Percentiles rank a stretch among this genome's conserved stretches.
Evolutionary conservation across 2,113 vertebrate species (phyloP).

Genomic region (Clupea harengus): DNA sequence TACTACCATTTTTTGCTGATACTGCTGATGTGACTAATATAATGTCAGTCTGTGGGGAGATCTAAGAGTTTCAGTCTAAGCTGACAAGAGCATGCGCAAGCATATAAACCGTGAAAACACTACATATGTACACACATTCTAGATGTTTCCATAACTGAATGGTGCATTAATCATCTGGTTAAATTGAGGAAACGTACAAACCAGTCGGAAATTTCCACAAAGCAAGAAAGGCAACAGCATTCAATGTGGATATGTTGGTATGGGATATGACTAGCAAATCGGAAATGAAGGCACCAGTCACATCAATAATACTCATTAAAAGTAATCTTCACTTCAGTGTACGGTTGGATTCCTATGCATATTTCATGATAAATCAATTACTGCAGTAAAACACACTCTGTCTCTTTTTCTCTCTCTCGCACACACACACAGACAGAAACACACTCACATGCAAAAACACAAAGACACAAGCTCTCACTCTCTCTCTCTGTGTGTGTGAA

Average conservation of each 20-base stretch:
- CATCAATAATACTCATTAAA: slow-evolving; percentile 13
- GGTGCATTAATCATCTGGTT: not conserved
- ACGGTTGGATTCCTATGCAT: not conserved
- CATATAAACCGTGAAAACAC: not conserved
- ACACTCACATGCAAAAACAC: not conserved
- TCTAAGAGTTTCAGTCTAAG: not conserved
- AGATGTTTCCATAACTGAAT: not conserved
- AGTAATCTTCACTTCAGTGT: slow-evolving; percentile 4
- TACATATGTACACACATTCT: not conserved
- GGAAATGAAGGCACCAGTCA: not conserved
- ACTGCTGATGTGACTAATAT: not conserved
- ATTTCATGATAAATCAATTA: slow-evolving; percentile 18
- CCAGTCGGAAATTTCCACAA: not conserved
- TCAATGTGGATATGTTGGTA: not conserved
- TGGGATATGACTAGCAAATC: not conserved
- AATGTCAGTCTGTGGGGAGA: not conserved
- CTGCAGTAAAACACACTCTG: not conserved
- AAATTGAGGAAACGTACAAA: not conserved
- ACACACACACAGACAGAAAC: not conserved
- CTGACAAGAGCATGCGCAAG: not conserved
- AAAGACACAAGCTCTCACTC: not conserved
- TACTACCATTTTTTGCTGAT: not conserved
- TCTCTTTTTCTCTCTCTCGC: not conserved
- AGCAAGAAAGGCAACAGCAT: not conserved
- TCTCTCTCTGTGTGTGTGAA: not conserved